These are phyloP conservation scores for Nyctereutes procyonoides DNA, from an alignment of 2,113 vertebrate genomes.

Conservation along the genomic window DNA sequence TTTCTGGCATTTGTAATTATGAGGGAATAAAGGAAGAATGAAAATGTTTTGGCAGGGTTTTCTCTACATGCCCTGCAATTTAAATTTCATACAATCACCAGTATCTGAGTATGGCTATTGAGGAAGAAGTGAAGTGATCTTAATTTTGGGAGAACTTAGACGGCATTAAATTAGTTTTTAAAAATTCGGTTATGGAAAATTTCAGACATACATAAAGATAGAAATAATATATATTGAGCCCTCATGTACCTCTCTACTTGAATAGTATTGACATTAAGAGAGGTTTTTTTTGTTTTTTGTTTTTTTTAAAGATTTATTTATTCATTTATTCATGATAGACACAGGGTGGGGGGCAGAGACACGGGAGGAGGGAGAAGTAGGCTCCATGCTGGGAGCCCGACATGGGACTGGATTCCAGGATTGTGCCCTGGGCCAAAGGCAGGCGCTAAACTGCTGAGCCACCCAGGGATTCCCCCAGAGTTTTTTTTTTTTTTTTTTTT, in stretches of 20 bases:
- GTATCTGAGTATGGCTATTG: neutral
- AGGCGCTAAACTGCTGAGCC: neutral
- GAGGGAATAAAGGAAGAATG: neutral
- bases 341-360: neutral
- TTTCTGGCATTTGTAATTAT: constrained; percentile 37
- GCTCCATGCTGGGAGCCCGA: neutral
- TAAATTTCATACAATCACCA: neutral
- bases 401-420: neutral
- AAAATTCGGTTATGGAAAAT: neutral
- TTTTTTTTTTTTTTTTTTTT: too few relatives aligned
- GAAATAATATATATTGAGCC: neutral
- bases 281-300: neutral
- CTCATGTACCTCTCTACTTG: neutral
- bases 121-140: neutral
- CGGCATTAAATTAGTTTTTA: neutral
- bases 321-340: neutral
- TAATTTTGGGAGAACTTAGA: constrained; percentile 6
- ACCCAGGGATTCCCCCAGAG: neutral
- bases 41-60: neutral
- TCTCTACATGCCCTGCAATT: neutral
- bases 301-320: neutral
- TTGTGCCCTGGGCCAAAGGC: neutral
- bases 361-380: neutral
- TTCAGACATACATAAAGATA: neutral
- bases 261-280: neutral